Evolutionary conservation across 2,113 vertebrate species (phyloP).

Genomic region (Bubo bubo): DNA sequence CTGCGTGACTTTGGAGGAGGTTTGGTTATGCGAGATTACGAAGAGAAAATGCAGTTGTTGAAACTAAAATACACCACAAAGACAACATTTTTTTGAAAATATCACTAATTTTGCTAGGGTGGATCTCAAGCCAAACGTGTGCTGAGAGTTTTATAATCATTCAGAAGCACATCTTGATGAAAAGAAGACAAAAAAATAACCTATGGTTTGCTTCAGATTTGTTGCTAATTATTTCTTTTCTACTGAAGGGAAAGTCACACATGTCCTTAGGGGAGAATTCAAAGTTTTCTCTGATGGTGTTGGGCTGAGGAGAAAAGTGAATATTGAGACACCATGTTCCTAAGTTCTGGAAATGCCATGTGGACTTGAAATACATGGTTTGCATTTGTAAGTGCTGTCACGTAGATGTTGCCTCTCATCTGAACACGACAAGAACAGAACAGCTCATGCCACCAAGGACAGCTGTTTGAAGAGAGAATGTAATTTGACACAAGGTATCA

Average conservation of each 20-base stretch:
- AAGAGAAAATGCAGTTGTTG: neutral
- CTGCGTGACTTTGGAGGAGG: slow-evolving; percentile 24
- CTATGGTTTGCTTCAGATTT: neutral
- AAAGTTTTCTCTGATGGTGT: slow-evolving; percentile 28
- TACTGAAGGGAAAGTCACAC: slow-evolving; percentile 40
- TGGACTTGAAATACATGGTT: neutral
- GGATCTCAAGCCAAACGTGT: neutral
- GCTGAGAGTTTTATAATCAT: neutral
- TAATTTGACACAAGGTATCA: neutral
- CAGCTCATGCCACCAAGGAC: neutral
- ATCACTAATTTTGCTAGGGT: neutral
- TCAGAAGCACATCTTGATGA: neutral
- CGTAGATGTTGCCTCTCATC: neutral
- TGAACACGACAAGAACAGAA: neutral
- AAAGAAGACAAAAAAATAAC: neutral
- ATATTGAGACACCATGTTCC: neutral
- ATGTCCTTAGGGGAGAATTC: slow-evolving; percentile 29
- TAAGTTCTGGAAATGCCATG: neutral
- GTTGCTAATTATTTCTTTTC: neutral
- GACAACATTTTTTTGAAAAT: neutral
- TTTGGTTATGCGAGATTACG: neutral
- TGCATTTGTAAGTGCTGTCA: slow-evolving; percentile 6
- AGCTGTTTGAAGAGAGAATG: neutral
- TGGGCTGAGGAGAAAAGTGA: slow-evolving; percentile 9
- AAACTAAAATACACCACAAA: slow-evolving; percentile 4